Percentiles rank a stretch among this genome's conserved stretches.
phyloP scores from a whole-genome alignment of 2,797 vertebrate species.

The Schizopygopsis malacanthus region DNA sequence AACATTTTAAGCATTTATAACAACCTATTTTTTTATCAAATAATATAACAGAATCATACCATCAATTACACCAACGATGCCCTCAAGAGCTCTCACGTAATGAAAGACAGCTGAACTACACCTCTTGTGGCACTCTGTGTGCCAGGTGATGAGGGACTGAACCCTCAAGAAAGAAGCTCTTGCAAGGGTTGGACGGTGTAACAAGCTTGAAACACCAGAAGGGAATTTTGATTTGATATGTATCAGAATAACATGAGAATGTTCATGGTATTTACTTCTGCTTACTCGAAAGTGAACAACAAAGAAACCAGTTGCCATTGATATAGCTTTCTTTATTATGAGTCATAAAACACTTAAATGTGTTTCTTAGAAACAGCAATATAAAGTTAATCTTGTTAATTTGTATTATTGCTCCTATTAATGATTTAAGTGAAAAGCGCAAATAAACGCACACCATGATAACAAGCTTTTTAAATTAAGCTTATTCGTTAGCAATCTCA shows the following conservation, averaged over 20 bases:
- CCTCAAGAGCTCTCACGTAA: constrained; percentile 9
- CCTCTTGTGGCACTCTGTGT: constrained; percentile 1
- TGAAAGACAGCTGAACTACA: neutral
- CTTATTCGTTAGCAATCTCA: neutral
- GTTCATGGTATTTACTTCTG: neutral
- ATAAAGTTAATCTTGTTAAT: neutral
- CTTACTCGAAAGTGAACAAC: neutral
- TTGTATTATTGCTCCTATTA: neutral
- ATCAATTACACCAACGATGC: neutral
- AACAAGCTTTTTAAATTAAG: neutral
- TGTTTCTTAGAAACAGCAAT: neutral
- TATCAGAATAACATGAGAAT: neutral
- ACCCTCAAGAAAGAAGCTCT: neutral
- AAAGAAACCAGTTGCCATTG: neutral
- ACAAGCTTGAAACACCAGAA: neutral
- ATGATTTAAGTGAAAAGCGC: neutral
- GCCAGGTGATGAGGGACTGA: neutral
- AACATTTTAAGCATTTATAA: too few species aligned
- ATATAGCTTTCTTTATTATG: neutral
- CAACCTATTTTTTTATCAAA: neutral
- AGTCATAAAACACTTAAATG: constrained; percentile 5
- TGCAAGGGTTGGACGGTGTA: neutral
- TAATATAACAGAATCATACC: neutral
- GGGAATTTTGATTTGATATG: neutral
- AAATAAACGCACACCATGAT: neutral